Percentiles rank a stretch among this genome's conserved stretches.
These are phyloP conservation scores for Ginglymostoma cirratum DNA, from an alignment of 2,113 vertebrate species.

Conservation along the genomic window DNA sequence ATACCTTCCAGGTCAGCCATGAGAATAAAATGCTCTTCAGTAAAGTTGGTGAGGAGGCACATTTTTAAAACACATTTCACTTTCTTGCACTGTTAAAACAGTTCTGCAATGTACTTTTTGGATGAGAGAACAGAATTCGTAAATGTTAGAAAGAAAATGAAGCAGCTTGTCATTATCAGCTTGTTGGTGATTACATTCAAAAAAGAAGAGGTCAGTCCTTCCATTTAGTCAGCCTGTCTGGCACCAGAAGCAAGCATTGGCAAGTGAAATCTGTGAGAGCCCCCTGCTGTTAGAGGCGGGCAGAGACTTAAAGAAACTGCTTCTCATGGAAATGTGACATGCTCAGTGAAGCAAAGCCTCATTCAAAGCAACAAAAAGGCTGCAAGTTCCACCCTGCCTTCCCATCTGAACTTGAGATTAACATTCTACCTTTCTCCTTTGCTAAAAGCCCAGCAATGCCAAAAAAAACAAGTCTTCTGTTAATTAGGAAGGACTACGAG, in stretches of 20 bases:
- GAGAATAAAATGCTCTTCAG: background rate
- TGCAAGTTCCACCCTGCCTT: constrained; percentile 40
- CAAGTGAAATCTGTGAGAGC: constrained; percentile 63
- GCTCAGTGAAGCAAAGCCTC: constrained; percentile 65
- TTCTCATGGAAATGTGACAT: constrained; percentile 71
- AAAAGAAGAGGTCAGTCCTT: constrained; percentile 40
- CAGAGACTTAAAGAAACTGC: constrained; percentile 62
- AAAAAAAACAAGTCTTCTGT: background rate
- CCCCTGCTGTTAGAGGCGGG: constrained; percentile 63
- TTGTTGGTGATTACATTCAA: constrained; percentile 39
- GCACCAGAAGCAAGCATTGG: constrained; percentile 61
- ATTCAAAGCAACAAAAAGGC: constrained; percentile 67
- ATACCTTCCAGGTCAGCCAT: background rate
- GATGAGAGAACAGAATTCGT: background rate
- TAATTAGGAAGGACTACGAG: background rate
- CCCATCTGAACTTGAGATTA: constrained; percentile 37
- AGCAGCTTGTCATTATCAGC: constrained; percentile 34
- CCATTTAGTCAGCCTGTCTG: constrained; percentile 61
- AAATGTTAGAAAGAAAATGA: background rate
- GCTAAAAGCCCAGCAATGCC: too few relatives aligned
- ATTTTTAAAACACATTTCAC: background rate
- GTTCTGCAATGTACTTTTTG: background rate
- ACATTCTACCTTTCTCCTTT: constrained; percentile 14
- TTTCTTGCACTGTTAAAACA: background rate
- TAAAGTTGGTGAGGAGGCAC: background rate